phyloP scores from a whole-genome alignment of 2,888 invertebrate genomes.

The Crioceris asparagi region DNA sequence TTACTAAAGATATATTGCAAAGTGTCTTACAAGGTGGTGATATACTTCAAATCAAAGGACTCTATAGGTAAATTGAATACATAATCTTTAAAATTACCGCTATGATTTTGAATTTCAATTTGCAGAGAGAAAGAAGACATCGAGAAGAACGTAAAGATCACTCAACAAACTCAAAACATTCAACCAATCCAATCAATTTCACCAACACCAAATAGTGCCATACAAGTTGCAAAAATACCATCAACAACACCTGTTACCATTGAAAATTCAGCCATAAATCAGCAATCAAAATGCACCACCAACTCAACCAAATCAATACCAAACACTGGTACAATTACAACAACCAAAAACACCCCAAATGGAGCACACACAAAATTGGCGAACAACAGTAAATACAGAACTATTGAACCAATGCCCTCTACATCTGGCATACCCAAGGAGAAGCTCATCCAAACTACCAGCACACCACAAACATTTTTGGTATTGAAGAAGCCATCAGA shows the following conservation, averaged over 20 bases:
- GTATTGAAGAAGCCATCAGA: slow-evolving; percentile 10
- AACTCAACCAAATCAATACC: too few relatives aligned
- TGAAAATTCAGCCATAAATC: neutral
- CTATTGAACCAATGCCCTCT: neutral
- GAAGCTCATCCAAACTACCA: too few relatives aligned
- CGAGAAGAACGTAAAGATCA: slow-evolving; percentile 11
- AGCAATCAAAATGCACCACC: neutral
- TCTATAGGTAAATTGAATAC: slow-evolving; percentile 53
- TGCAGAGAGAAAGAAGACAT: slow-evolving; percentile 38
- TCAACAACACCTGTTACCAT: neutral
- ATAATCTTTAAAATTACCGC: neutral
- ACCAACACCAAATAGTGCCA: slow-evolving; percentile 4
- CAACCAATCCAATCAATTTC: slow-evolving; percentile 6
- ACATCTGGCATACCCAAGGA: slow-evolving; percentile 4
- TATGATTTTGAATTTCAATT: too few relatives aligned
- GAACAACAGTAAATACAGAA: neutral
- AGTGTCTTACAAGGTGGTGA: slow-evolving; percentile 74
- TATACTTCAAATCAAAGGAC: slow-evolving; percentile 66
- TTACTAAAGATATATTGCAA: slow-evolving; percentile 73
- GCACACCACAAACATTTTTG: slow-evolving; percentile 8
- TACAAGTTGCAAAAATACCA: neutral
- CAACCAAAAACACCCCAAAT: neutral
- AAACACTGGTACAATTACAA: too few relatives aligned
- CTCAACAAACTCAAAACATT: slow-evolving; percentile 4
- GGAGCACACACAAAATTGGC: too few relatives aligned